phyloP scores from a whole-genome alignment of 2,888 invertebrate genomes.

The Drosophila hamatofila region DNA sequence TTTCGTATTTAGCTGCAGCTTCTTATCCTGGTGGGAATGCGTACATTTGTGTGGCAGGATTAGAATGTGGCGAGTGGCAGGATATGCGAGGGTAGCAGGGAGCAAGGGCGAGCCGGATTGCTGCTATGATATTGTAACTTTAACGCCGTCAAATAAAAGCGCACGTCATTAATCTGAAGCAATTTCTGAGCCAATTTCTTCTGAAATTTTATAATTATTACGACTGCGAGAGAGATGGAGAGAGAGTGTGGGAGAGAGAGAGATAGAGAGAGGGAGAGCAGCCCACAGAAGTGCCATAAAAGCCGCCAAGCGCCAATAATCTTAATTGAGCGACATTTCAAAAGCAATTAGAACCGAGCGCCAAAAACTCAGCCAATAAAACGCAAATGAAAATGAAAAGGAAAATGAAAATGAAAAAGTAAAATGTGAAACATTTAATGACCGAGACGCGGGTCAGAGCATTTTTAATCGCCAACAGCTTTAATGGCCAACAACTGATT shows the following conservation, averaged over 20 bases:
- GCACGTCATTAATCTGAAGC: conserved; percentile 58
- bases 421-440: conserved; percentile 60
- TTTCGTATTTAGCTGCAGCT: conserved; percentile 70
- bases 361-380: conserved; percentile 29
- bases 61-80: conserved; percentile 54
- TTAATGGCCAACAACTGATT: not conserved
- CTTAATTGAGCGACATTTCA: conserved; percentile 83
- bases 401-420: conserved; percentile 34
- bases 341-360: conserved; percentile 62
- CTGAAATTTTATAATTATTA: conserved; percentile 79
- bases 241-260: not conserved
- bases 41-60: conserved; percentile 76
- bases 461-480: conserved; percentile 16
- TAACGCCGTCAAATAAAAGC: conserved; percentile 52
- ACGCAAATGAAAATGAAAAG: conserved; percentile 33
- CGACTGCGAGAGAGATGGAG: conserved; percentile 26
- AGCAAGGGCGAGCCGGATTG: not conserved
- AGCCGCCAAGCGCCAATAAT: conserved; percentile 82
- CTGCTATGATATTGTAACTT: conserved; percentile 53
- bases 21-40: conserved; percentile 80
- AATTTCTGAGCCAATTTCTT: conserved; percentile 44
- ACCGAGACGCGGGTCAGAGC: conserved; percentile 42
- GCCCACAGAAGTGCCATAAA: conserved; percentile 83
- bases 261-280: not conserved
- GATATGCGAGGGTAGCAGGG: conserved; percentile 29